Percentiles rank a stretch among this genome's conserved stretches.
phyloP scores from a whole-genome alignment of 2,888 invertebrate genomes.

The Gisinianus flammeolus region DNA sequence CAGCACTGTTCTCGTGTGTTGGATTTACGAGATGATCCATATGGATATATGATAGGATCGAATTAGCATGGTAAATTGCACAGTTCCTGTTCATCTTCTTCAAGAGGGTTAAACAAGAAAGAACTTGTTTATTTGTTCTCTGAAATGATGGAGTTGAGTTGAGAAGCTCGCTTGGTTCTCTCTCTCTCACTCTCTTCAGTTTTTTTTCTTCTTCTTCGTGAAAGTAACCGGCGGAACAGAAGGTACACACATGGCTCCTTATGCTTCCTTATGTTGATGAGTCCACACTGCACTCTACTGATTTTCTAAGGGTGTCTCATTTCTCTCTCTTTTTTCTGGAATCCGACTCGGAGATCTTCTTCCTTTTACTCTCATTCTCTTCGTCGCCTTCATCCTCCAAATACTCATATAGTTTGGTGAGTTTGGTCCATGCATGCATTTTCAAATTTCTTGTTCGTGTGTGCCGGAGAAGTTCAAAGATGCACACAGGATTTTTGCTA shows the following conservation, averaged over 20 bases:
- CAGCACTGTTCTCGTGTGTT: slow-evolving; percentile 22
- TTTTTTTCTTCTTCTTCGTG: slow-evolving; percentile 28
- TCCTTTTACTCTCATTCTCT: background rate
- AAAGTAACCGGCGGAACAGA: slow-evolving; percentile 38
- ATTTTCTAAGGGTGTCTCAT: slow-evolving; percentile 3
- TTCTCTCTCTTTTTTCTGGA: slow-evolving; percentile 14
- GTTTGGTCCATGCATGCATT: background rate
- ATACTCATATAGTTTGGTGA: too few relatives aligned
- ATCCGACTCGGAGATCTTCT: slow-evolving; percentile 1
- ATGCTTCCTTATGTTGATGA: background rate
- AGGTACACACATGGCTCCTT: slow-evolving; percentile 43
- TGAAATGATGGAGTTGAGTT: slow-evolving; percentile 55
- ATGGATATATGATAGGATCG: slow-evolving; percentile 36
- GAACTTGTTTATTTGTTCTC: slow-evolving; percentile 55
- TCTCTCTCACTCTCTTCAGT: slow-evolving; percentile 23
- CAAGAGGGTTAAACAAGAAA: slow-evolving; percentile 43
- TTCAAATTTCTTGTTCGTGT: background rate
- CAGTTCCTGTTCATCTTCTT: slow-evolving; percentile 31
- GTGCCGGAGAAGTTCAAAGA: background rate
- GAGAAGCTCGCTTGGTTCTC: slow-evolving; percentile 37
- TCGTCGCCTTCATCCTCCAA: background rate
- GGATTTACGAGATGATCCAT: slow-evolving; percentile 45
- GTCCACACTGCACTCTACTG: background rate
- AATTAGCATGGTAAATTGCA: slow-evolving; percentile 42
- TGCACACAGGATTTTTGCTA: background rate